A percentile compares a stretch with the other conserved stretches of the same genome.
These are phyloP conservation scores for Tipula confusa DNA, from an alignment of 2,888 invertebrate species.

Conservation along the genomic window DNA sequence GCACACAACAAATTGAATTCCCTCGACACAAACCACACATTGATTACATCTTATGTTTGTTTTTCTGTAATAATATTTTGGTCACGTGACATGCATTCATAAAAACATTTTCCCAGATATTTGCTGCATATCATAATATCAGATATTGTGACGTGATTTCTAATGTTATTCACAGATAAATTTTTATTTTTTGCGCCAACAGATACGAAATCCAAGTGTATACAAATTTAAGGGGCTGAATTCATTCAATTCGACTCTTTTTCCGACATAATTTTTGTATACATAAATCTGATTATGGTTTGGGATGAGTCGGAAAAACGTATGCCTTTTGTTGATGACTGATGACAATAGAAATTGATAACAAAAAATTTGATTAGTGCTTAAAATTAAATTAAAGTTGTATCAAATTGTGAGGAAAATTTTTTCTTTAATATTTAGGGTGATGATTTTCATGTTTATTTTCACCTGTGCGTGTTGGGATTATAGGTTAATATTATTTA, in stretches of 20 bases:
- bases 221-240: neutral
- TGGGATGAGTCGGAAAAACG: constrained; percentile 3
- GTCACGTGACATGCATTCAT: neutral
- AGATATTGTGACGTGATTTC: neutral
- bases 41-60: neutral
- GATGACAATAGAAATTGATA: neutral
- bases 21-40: neutral
- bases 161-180: constrained; percentile 12
- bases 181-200: neutral
- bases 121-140: neutral
- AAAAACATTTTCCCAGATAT: neutral
- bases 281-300: neutral
- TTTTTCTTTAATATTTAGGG: neutral
- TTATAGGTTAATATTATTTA: neutral
- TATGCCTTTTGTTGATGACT: constrained; percentile 5
- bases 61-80: neutral
- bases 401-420: constrained; percentile 25
- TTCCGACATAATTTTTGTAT: too few relatives aligned
- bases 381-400: constrained; percentile 20
- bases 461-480: neutral
- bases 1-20: neutral
- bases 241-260: neutral
- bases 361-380: neutral
- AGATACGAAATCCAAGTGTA: neutral
- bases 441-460: neutral